phyloP scores from a whole-genome alignment of 2,113 vertebrate species.

The Zosterops borbonicus region DNA sequence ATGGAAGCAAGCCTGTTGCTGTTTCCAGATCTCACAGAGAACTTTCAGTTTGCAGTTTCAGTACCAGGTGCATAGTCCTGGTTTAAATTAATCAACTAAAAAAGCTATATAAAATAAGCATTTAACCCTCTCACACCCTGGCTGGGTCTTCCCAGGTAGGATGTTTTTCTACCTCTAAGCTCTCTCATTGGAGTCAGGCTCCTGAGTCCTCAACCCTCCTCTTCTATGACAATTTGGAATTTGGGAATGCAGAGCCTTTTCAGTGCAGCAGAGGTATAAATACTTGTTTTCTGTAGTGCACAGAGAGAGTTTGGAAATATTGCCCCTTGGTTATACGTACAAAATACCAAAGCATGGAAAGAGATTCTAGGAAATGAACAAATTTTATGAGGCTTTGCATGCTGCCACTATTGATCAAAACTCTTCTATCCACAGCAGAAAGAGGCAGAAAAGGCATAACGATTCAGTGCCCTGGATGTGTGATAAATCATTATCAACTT shows the following conservation, averaged over 20 bases:
- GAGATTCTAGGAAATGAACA: neutral
- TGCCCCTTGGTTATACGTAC: neutral
- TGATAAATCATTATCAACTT: neutral
- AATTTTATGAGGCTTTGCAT: neutral
- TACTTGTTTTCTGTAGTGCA: neutral
- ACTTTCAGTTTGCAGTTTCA: constrained; percentile 41
- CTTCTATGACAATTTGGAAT: neutral
- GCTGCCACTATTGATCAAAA: neutral
- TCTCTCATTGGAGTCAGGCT: neutral
- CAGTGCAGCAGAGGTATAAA: neutral
- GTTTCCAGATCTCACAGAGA: constrained; percentile 47
- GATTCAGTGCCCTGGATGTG: neutral
- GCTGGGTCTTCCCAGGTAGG: neutral
- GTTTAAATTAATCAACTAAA: neutral
- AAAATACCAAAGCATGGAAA: neutral
- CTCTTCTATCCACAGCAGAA: neutral
- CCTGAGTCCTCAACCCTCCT: neutral
- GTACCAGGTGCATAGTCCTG: neutral
- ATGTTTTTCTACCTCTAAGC: neutral
- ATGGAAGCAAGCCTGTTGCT: constrained; percentile 56
- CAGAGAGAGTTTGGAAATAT: neutral
- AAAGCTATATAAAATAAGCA: neutral
- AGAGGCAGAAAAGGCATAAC: neutral
- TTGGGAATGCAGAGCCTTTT: neutral
- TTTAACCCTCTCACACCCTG: neutral